These are phyloP conservation scores for Drosophila azteca DNA, from an alignment of 1,140 invertebrate genomes.

Conservation along the genomic window DNA sequence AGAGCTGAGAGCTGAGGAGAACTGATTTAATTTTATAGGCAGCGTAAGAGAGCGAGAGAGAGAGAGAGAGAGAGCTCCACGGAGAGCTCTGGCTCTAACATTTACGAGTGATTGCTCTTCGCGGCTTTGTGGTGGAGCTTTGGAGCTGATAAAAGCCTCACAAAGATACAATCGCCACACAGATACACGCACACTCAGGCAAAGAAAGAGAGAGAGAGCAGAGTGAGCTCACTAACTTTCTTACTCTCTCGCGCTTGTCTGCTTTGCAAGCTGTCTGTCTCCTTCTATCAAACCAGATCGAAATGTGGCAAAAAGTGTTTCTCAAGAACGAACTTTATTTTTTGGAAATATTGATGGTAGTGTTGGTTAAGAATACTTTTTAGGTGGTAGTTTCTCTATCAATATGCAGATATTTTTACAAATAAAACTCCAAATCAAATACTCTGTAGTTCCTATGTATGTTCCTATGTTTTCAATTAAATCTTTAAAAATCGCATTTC, in stretches of 20 bases:
- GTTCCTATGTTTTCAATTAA: too few relatives aligned
- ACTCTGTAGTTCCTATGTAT: too few relatives aligned
- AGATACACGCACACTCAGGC: background rate
- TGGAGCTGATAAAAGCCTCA: conserved; percentile 26
- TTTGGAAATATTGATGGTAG: too few relatives aligned
- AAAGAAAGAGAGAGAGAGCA: background rate
- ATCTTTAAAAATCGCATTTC: too few relatives aligned
- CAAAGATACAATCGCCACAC: conserved; percentile 3
- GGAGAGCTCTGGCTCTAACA: conserved; percentile 45
- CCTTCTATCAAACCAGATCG: background rate
- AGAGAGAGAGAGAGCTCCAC: too few relatives aligned
- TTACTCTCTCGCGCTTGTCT: background rate
- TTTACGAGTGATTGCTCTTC: conserved; percentile 39
- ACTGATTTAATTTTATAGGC: conserved; percentile 77
- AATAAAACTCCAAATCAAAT: too few relatives aligned
- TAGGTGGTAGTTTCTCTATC: too few relatives aligned
- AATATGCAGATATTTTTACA: too few relatives aligned
- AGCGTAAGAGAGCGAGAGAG: conserved; percentile 5
- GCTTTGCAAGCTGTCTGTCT: background rate
- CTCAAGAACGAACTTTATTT: background rate
- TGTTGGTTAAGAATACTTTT: too few relatives aligned
- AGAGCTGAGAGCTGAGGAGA: conserved; percentile 33
- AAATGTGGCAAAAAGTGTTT: background rate
- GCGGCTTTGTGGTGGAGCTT: background rate
- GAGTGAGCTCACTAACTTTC: conserved; percentile 27